Evolutionary conservation across 2,888 invertebrate species (phyloP).

Genomic region (Ormyrus thymus): DNA sequence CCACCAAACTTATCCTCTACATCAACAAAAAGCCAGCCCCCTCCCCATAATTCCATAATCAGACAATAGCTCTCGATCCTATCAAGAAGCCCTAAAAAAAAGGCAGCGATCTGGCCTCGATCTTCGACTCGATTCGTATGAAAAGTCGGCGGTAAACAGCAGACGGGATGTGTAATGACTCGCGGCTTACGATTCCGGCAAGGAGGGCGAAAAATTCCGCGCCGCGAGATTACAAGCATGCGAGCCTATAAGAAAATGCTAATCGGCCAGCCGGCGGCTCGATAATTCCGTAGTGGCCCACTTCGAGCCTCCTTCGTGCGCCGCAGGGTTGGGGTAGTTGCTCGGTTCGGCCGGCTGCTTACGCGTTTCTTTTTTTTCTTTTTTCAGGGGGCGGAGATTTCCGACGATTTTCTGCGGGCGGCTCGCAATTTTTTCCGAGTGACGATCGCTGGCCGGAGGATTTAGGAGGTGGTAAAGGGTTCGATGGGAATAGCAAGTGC

Average conservation of each 20-base stretch:
- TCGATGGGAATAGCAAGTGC: too few relatives aligned
- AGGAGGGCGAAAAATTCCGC: conserved; percentile 8
- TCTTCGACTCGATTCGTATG: background rate
- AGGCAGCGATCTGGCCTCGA: conserved; percentile 12
- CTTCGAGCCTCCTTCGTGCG: conserved; percentile 17
- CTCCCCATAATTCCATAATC: background rate
- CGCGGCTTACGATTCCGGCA: background rate
- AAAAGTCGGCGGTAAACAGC: background rate
- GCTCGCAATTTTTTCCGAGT: too few relatives aligned
- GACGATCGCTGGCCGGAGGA: too few relatives aligned
- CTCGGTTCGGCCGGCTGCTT: too few relatives aligned
- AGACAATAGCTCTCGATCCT: background rate
- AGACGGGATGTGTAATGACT: background rate
- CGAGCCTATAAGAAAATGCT: conserved; percentile 53
- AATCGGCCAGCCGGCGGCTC: conserved; percentile 38
- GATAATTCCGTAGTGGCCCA: conserved; percentile 50
- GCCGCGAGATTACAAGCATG: conserved; percentile 59
- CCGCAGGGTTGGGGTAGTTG: conserved; percentile 32
- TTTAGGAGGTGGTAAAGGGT: too few relatives aligned
- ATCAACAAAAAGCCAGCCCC: background rate
- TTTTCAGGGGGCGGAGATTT: too few relatives aligned
- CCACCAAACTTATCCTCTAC: too few relatives aligned
- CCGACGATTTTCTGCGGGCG: too few relatives aligned
- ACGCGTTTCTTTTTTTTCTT: too few relatives aligned
- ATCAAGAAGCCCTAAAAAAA: background rate